Evolutionary conservation across 2,113 vertebrate species (phyloP).

Genomic region (Nothocercus julius): DNA sequence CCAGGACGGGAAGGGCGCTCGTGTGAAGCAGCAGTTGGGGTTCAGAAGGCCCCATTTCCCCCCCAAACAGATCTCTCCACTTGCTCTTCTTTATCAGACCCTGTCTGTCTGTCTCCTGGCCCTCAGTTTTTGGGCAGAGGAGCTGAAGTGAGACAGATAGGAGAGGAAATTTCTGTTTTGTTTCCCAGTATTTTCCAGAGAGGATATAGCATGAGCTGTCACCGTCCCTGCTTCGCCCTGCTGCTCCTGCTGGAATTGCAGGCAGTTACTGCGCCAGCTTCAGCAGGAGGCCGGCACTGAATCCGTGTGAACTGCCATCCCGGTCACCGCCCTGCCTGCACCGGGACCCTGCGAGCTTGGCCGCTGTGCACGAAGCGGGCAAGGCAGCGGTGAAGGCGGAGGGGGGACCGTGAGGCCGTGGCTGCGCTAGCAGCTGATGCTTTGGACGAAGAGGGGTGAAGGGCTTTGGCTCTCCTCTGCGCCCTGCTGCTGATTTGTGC

Average conservation of each 20-base stretch:
- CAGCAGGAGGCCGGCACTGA: not conserved
- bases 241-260: not conserved
- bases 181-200: conserved; percentile 20
- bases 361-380: not conserved
- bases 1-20: not conserved
- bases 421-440: not conserved
- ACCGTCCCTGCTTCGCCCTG: not conserved
- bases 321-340: not conserved
- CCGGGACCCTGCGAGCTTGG: not conserved
- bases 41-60: not conserved
- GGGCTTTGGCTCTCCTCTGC: not conserved
- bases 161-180: conserved; percentile 1
- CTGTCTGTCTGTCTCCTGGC: not conserved
- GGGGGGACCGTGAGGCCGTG: not conserved
- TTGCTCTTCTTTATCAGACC: not conserved
- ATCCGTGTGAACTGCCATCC: not conserved
- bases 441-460: not conserved
- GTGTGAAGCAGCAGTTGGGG: not conserved
- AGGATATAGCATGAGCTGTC: not conserved
- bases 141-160: conserved; percentile 24
- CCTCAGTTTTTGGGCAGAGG: not conserved
- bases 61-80: not conserved
- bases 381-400: not conserved
- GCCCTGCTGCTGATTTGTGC: not conserved
- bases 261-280: not conserved